phyloP scores from a whole-genome alignment of 2,113 vertebrate genomes.

The Melozone crissalis region DNA sequence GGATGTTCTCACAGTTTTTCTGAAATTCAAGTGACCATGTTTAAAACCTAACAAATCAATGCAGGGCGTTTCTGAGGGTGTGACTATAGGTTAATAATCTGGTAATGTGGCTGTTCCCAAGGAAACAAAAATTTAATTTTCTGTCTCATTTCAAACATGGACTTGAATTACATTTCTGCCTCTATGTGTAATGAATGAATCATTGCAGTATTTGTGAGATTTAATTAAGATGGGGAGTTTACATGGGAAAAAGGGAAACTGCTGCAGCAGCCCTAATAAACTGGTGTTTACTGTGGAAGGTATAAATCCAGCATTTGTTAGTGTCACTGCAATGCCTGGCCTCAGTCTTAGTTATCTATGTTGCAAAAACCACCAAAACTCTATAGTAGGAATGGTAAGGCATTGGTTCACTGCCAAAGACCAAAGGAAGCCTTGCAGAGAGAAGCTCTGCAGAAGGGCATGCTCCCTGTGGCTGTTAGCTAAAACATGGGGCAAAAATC shows the following conservation, averaged over 20 bases:
- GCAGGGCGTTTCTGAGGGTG: background rate
- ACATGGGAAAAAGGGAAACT: background rate
- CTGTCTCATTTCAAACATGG: background rate
- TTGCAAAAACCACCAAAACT: background rate
- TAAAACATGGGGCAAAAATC: background rate
- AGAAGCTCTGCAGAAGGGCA: background rate
- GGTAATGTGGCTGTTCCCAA: background rate
- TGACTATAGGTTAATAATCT: background rate
- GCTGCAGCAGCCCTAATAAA: background rate
- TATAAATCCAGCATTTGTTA: background rate
- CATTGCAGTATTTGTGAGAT: background rate
- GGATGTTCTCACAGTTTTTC: background rate
- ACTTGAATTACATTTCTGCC: constrained; percentile 17
- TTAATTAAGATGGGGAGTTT: constrained; percentile 4
- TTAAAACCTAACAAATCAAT: background rate
- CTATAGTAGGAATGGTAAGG: background rate
- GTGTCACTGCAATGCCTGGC: background rate
- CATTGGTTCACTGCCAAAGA: background rate
- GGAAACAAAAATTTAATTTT: constrained; percentile 12
- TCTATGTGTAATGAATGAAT: constrained; percentile 38
- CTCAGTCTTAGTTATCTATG: background rate
- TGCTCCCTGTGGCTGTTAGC: background rate
- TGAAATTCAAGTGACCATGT: background rate
- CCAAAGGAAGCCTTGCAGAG: background rate
- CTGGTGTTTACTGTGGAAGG: background rate